phyloP scores from a whole-genome alignment of 2,797 vertebrate species.

The Gallirallus australis region DNA sequence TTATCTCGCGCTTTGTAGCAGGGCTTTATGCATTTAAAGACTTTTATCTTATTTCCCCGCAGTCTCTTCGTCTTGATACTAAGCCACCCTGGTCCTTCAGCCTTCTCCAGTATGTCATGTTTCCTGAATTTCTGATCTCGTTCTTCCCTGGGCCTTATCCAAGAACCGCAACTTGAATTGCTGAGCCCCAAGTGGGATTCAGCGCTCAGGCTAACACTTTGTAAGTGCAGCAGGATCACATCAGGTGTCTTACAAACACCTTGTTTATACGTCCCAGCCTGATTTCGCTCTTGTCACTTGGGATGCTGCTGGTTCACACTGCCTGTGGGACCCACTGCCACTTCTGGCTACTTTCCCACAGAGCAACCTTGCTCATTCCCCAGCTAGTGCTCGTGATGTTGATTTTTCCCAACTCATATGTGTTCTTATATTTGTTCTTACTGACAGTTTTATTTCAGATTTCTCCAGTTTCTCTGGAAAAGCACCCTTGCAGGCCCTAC shows the following conservation, averaged over 20 bases:
- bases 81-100: constrained; percentile 59
- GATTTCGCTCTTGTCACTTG: neutral
- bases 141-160: constrained; percentile 39
- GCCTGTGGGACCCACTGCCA: neutral
- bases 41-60: constrained; percentile 64
- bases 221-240: constrained; percentile 7
- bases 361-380: neutral
- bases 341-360: constrained; percentile 35
- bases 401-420: neutral
- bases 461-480: neutral
- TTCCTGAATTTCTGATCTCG: constrained; percentile 55
- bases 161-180: neutral
- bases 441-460: neutral
- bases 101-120: constrained; percentile 69
- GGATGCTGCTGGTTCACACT: neutral
- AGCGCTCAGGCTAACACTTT: neutral
- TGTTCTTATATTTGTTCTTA: neutral
- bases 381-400: neutral
- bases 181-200: neutral
- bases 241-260: constrained; percentile 45
- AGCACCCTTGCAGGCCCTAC: neutral
- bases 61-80: constrained; percentile 55
- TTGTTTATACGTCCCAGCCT: neutral
- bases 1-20: constrained; percentile 63
- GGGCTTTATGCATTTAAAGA: constrained; percentile 50